Conservation (phyloP, 2,113 vertebrate species). For the Cavia aperea region DNA sequence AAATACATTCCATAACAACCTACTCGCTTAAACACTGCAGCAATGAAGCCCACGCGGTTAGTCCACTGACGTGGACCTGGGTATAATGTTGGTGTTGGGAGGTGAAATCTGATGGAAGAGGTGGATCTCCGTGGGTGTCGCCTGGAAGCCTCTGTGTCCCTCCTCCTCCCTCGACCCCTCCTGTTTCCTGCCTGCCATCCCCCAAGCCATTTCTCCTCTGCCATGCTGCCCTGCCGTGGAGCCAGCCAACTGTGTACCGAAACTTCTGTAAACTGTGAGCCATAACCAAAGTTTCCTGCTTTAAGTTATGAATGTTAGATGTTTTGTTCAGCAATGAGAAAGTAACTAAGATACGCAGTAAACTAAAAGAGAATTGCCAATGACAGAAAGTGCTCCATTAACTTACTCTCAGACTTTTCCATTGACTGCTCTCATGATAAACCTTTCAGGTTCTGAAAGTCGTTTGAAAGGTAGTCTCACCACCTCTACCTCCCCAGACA, state of each 20-base stretch:
- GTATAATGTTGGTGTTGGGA: not conserved
- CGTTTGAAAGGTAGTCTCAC: not conserved
- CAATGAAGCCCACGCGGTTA: not conserved
- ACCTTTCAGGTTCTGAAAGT: not conserved
- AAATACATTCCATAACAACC: not conserved
- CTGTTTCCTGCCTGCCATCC: not conserved
- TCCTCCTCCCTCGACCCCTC: not conserved
- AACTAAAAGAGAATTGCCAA: fast-evolving
- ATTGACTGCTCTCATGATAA: fast-evolving
- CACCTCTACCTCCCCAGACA: not conserved
- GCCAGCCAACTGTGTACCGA: not conserved
- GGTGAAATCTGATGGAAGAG: not conserved
- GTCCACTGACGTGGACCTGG: not conserved
- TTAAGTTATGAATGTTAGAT: not conserved
- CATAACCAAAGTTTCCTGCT: not conserved
- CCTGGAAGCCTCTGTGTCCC: not conserved
- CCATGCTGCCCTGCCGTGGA: not conserved
- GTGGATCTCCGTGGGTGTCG: not conserved
- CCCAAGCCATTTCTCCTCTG: not conserved
- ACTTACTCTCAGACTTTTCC: not conserved
- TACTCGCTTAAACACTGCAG: not conserved
- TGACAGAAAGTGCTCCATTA: not conserved
- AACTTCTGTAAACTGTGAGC: not conserved
- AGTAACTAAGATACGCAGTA: not conserved
- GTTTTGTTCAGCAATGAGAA: not conserved